Conservation (phyloP, 1,140 invertebrate species). For the Drosophila kikkawai region DNA sequence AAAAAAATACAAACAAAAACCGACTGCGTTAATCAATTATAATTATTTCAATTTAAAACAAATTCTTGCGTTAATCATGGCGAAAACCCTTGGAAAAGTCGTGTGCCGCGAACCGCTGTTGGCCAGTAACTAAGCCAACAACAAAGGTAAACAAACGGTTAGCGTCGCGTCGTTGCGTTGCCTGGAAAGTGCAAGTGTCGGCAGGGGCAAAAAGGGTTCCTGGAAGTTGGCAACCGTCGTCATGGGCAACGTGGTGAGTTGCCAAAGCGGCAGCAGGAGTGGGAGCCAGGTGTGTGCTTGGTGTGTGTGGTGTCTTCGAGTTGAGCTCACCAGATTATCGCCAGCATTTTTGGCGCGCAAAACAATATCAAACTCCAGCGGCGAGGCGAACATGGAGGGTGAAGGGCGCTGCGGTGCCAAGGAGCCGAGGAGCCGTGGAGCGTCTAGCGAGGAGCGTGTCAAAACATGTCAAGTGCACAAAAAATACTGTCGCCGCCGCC, state of each 20-base stretch:
- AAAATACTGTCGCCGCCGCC: constrained; percentile 77
- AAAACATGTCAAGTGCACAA: constrained; percentile 82
- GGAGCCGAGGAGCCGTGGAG: constrained; percentile 6
- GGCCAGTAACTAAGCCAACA: constrained; percentile 72
- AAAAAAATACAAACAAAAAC: constrained; percentile 10
- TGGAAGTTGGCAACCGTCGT: constrained; percentile 37
- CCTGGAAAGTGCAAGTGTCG: constrained; percentile 75
- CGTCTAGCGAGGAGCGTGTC: constrained; percentile 60
- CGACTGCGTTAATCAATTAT: constrained; percentile 64
- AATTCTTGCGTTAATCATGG: constrained; percentile 66
- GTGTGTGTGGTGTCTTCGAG: constrained; percentile 11
- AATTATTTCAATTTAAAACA: constrained; percentile 38
- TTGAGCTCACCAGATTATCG: constrained; percentile 61
- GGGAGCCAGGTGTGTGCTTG: constrained; percentile 21
- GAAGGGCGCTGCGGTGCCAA: background rate
- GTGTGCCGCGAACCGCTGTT: constrained; percentile 33
- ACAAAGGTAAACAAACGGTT: constrained; percentile 58
- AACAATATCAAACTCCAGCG: constrained; percentile 74
- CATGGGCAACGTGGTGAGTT: constrained; percentile 72
- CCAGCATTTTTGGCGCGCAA: constrained; percentile 74
- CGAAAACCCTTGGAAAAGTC: background rate
- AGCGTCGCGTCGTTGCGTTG: constrained; percentile 33
- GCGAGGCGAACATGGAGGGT: constrained; percentile 53
- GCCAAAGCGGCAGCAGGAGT: background rate
- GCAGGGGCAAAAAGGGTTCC: background rate